These are phyloP conservation scores for Argyra leucocephala DNA, from an alignment of 2,888 invertebrate genomes.

Conservation along the genomic window DNA sequence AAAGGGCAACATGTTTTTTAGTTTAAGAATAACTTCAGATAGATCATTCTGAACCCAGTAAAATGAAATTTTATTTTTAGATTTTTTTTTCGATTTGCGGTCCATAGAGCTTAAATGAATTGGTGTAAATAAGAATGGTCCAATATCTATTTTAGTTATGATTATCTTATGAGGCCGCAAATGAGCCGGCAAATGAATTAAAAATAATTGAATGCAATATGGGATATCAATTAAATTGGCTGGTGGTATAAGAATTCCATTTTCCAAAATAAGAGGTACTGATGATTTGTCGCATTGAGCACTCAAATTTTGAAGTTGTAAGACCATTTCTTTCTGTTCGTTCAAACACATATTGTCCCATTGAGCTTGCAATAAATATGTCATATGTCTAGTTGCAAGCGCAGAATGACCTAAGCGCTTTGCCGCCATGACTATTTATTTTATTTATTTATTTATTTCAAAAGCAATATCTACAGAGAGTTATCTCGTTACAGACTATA, in stretches of 20 bases:
- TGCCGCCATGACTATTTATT: slow-evolving; percentile 87
- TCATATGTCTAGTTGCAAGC: slow-evolving; percentile 86
- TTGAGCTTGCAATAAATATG: slow-evolving; percentile 85
- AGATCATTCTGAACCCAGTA: slow-evolving; percentile 92
- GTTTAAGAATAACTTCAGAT: slow-evolving; percentile 78
- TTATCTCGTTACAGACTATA: too few relatives aligned
- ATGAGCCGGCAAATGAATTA: slow-evolving; percentile 63
- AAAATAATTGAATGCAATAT: slow-evolving; percentile 56
- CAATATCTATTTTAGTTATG: slow-evolving; percentile 53
- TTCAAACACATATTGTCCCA: slow-evolving; percentile 65
- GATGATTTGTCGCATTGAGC: slow-evolving; percentile 87
- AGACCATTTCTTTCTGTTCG: slow-evolving; percentile 74
- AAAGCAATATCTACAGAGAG: too few relatives aligned
- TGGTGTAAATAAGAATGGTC: slow-evolving; percentile 87
- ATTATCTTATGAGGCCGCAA: slow-evolving; percentile 60
- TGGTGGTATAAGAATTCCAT: slow-evolving; percentile 84
- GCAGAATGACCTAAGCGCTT: slow-evolving; percentile 85
- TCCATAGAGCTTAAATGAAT: slow-evolving; percentile 79
- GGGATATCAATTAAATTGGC: slow-evolving; percentile 85
- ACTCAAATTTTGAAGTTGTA: slow-evolving; percentile 71
- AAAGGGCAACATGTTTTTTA: slow-evolving; percentile 82
- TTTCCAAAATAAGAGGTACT: slow-evolving; percentile 77
- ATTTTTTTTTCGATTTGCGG: slow-evolving; percentile 51
- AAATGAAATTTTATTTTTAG: slow-evolving; percentile 75
- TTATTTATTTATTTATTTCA: too few relatives aligned